Base-by-base conservation (phyloP, 1,140 invertebrate species). In the Episyrphus balteatus region DNA sequence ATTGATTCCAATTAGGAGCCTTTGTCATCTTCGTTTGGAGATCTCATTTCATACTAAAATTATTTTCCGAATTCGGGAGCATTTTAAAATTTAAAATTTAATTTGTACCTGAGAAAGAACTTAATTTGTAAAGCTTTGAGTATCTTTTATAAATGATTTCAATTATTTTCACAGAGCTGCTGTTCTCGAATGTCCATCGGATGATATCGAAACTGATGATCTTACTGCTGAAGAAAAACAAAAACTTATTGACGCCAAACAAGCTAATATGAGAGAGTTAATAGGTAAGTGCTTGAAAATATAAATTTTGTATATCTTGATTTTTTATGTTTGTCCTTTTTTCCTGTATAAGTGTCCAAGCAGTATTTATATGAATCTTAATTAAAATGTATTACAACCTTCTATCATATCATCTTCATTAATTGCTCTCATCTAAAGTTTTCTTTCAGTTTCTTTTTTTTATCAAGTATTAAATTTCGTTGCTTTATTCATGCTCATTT, bases 181-280 rank as follows among this genome's bases (percentile, higher is more conserved):
- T 3, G 83, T 86, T 12, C 79, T 84, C 51, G 73, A 74, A 37
- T 86, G 83, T 58, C 83, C 83, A 0, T 74, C 78, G 32, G 78
- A 80, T 19, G 66, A 70, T 18, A 66, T 83, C 36, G 80, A 83
- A 47, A 72, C 73, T 14, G 75, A 77, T 18, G 70, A 68, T 15
- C 61, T 74, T 3, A 84, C 77, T n/a, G 75, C 78, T 0, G 87
- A 89, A 55, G 85, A 88, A 56, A 77, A 79, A 43, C 77, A 85
- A 58, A 75, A 74, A 44, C 68, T 80, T 32, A 70, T 84, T 18
- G 83, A 86, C 53, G 78, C 78, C 8, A 83, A 84, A 55, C 81
- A 84, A 51, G 73, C 77, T 55, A 83, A 81, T 58, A 83, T 81
- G 64, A 77, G 76, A 66, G 76, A 82, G 59, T 77, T 86, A 52